A percentile compares a stretch with the other conserved stretches of the same genome.
phyloP scores from a whole-genome alignment of 2,113 vertebrate species.

The Camelus dromedarius region DNA sequence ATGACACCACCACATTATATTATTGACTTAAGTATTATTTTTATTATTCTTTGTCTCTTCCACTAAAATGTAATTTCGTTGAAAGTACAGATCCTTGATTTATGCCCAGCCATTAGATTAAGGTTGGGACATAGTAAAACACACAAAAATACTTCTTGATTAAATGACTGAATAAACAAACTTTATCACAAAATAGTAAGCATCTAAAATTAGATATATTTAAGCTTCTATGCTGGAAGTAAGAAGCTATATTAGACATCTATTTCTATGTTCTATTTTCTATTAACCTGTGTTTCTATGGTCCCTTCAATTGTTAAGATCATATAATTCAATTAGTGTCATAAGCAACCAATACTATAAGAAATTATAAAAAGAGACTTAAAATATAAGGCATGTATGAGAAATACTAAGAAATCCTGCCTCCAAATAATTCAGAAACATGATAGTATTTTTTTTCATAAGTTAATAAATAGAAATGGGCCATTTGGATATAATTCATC shows the following conservation, averaged over 20 bases:
- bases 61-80: background rate
- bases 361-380: background rate
- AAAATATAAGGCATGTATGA: background rate
- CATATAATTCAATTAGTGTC: background rate
- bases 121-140: background rate
- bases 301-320: background rate
- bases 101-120: background rate
- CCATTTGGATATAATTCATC: background rate
- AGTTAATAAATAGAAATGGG: background rate
- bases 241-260: background rate
- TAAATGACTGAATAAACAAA: background rate
- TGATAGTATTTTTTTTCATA: background rate
- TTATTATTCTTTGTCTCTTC: background rate
- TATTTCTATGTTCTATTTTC: no score
- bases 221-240: background rate
- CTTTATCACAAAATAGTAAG: slow-evolving; percentile 12
- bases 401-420: background rate
- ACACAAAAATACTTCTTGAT: background rate
- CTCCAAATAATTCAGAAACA: background rate
- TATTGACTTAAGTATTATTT: background rate
- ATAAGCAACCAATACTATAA: background rate
- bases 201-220: background rate
- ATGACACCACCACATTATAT: background rate
- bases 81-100: background rate
- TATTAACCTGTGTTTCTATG: background rate